Evolutionary conservation across 2,888 invertebrate species (phyloP), one percentile per base, ranked within the genome.

Genomic region (Eupithecia centaureata): DNA sequence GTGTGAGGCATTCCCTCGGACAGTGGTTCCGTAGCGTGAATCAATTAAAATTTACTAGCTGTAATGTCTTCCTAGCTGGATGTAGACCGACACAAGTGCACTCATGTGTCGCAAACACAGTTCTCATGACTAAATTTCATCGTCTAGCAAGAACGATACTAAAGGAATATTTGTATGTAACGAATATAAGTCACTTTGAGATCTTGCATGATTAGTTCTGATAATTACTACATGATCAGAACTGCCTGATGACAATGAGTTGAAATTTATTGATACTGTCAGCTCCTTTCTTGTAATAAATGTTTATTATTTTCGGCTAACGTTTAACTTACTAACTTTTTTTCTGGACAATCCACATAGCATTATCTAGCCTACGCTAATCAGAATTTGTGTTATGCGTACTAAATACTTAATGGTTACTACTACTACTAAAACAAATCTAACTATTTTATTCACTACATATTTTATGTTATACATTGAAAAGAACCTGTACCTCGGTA

Each of bases 21-120:
- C 12, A 22, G 57, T n/a, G 57, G 57, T 57, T 57, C 57, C 57
- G 30, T 56, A 56, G 52, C 15, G 52, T 38, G 10, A 42, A 18
- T 47, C 18, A 47, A 47, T 22, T 18, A 0, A 18, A 10, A 22
- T 47, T 22, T 22, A 22, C 12, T 8, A 42, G 10, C 47, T 22
- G 18, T 8, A 0, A 38, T 18, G 2, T 8, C 8, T 0, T 18
- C 2, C 3, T 42, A 8, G 8, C 18, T 4, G 42, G 18, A 18
- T 42, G n/a, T 42, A 2, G 38, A 38, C 18, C 18, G 18, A 18
- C 1, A 10, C 15, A 15, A 35, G 35, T 35, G 35, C 35, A 5
- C 15, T 3, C 13, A 2, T 38, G 38, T 38, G n/a, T n/a, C 38
- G 1, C n/a, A 38, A 38, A 38, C n/a, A 35, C 35, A 35, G 15